A percentile compares a stretch with the other conserved stretches of the same genome.
These are phyloP conservation scores for Hypocryptadius cinnamomeus DNA, from an alignment of 2,113 vertebrate species.

Conservation along the genomic window DNA sequence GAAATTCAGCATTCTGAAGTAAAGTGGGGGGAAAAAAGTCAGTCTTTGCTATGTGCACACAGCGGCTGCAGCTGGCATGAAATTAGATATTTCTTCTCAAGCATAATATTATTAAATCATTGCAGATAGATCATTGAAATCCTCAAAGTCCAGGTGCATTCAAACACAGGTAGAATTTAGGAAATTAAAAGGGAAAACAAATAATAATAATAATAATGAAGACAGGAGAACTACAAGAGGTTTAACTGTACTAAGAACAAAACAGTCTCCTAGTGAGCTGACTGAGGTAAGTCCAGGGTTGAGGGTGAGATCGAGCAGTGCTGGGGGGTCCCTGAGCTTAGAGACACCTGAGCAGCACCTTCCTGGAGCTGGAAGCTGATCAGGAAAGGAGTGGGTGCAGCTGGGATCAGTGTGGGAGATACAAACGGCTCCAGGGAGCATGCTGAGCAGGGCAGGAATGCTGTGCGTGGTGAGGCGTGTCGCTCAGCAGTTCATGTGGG, in stretches of 20 bases:
- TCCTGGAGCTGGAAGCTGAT: too few relatives aligned
- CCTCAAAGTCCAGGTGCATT: background rate
- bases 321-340: background rate
- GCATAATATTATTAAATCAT: background rate
- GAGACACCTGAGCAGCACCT: background rate
- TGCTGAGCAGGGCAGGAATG: background rate
- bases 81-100: background rate
- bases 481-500: accelerated
- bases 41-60: background rate
- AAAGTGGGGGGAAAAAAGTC: background rate
- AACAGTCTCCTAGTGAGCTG: background rate
- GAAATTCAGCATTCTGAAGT: background rate
- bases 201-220: too few relatives aligned
- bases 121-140: background rate
- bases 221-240: background rate
- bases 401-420: accelerated
- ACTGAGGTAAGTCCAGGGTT: background rate
- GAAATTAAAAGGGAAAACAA: background rate
- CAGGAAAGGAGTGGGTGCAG: accelerated
- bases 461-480: accelerated
- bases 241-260: background rate
- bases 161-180: background rate
- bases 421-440: accelerated
- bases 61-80: background rate
- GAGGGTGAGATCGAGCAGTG: background rate